Evolutionary conservation across 2,797 vertebrate genomes (phyloP).

Genomic region (Spinus olivaceus): DNA sequence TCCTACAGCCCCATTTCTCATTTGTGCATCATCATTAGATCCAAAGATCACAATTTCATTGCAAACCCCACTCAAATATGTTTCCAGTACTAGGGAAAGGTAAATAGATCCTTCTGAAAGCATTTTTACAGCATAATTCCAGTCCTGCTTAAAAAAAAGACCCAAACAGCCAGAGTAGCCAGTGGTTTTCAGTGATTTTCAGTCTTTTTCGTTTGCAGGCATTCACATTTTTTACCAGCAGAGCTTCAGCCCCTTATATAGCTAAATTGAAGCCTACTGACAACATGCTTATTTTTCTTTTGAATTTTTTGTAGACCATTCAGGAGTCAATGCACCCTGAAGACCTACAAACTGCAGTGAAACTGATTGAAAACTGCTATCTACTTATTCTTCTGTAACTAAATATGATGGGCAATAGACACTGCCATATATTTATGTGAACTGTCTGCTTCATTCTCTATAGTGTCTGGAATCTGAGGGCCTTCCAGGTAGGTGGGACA

Average conservation of each 20-base stretch:
- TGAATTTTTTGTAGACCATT: constrained; percentile 16
- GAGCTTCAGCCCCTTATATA: not conserved
- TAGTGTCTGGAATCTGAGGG: not conserved
- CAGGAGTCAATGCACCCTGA: not conserved
- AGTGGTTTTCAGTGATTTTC: constrained; percentile 5
- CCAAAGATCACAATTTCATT: not conserved
- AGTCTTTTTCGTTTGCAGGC: constrained; percentile 19
- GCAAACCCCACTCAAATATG: not conserved
- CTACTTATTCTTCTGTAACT: not conserved
- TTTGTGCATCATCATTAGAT: not conserved
- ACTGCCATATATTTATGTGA: not conserved
- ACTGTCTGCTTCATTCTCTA: not conserved
- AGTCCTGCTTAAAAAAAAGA: not conserved
- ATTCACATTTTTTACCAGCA: not conserved
- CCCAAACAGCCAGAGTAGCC: not conserved
- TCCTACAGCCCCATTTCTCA: not conserved
- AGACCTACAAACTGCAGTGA: not conserved
- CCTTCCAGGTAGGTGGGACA: not conserved
- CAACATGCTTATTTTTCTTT: constrained; percentile 20
- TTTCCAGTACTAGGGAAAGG: not conserved
- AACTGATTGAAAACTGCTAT: not conserved
- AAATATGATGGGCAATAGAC: not conserved
- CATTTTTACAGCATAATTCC: not conserved
- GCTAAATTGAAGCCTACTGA: constrained; percentile 28
- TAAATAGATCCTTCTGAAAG: not conserved